Evolutionary conservation across 2,113 vertebrate genomes (phyloP).

Genomic region (Lepidothrix coronata): DNA sequence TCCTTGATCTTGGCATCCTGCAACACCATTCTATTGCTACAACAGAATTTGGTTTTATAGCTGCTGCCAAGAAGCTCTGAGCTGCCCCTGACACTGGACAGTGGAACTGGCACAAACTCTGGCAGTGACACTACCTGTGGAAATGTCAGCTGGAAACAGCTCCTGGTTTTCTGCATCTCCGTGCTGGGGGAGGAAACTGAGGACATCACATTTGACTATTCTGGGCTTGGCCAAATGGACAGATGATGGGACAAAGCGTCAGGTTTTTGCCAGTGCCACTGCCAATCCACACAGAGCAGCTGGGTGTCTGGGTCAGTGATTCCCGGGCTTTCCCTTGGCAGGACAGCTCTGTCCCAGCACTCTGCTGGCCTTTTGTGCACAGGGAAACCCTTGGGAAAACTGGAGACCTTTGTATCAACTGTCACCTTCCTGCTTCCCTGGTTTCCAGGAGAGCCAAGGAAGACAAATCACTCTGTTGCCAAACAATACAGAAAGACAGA

Average conservation of each 20-base stretch:
- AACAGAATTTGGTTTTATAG: not conserved
- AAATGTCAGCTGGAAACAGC: not conserved
- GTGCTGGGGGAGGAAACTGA: not conserved
- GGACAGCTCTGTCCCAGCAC: not conserved
- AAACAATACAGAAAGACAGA: not conserved
- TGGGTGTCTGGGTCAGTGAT: not conserved
- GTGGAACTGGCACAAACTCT: not conserved
- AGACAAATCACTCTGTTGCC: not conserved
- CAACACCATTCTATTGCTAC: not conserved
- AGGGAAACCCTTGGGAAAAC: not conserved
- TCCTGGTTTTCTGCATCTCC: not conserved
- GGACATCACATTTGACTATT: not conserved
- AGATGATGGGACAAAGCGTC: not conserved
- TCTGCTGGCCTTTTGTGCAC: not conserved
- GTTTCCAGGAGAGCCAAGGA: not conserved
- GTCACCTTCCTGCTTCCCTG: not conserved
- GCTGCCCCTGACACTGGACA: not conserved
- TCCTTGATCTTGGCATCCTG: not conserved
- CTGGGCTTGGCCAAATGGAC: not conserved
- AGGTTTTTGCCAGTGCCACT: not conserved
- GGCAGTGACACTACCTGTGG: not conserved
- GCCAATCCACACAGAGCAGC: rapidly evolving
- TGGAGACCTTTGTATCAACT: not conserved
- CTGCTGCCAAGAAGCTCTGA: not conserved
- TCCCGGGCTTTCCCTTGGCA: not conserved